These are phyloP conservation scores for Mus minutoides DNA, from an alignment of 2,797 vertebrate species.

Conservation along the genomic window DNA sequence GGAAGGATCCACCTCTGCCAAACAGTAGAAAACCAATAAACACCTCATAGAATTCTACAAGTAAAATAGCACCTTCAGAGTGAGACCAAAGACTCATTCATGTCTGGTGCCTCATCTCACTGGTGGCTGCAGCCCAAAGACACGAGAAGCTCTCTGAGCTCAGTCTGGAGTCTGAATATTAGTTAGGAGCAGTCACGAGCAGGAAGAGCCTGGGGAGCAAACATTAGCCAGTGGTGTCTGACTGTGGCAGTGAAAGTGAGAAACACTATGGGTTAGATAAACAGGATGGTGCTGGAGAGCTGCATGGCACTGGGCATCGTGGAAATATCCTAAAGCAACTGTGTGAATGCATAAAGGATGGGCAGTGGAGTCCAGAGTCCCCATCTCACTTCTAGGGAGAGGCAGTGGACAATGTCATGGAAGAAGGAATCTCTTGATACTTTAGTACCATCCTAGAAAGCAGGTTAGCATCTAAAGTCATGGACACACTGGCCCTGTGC, in stretches of 20 bases:
- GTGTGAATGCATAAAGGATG: not conserved
- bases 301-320: accelerated
- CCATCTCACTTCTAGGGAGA: not conserved
- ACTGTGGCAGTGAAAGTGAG: accelerated
- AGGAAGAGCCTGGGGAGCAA: not conserved
- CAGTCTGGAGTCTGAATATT: not conserved
- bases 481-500: accelerated
- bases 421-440: too few relatives aligned
- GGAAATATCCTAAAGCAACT: too few relatives aligned
- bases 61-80: accelerated
- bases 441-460: not conserved
- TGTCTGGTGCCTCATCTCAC: not conserved
- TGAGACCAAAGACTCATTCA: accelerated
- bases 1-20: not conserved
- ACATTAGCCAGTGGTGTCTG: not conserved
- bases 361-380: not conserved
- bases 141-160: not conserved
- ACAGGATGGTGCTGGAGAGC: accelerated
- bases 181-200: not conserved
- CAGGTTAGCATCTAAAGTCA: not conserved
- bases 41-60: not conserved
- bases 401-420: accelerated
- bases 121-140: too few relatives aligned
- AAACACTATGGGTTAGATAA: accelerated
- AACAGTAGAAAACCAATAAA: not conserved